Evolutionary conservation across 1,140 invertebrate genomes (phyloP).

Genomic region (Apis laboriosa): DNA sequence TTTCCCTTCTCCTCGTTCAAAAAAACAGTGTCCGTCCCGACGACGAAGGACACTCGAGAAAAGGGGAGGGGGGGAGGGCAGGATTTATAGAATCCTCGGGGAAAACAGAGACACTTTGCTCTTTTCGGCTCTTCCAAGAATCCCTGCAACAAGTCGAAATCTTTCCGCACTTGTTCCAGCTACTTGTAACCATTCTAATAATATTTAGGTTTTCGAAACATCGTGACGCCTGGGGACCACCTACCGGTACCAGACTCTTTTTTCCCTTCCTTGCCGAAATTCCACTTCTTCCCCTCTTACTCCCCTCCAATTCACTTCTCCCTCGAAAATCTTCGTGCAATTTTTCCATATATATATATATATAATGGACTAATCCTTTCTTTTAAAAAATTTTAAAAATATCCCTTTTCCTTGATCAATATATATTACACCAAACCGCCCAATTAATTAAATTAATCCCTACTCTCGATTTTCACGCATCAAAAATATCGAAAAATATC

Average conservation of each 20-base stretch:
- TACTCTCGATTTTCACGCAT: too few relatives aligned
- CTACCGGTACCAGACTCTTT: not conserved
- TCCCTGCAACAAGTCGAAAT: constrained; percentile 28
- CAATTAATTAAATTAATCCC: too few relatives aligned
- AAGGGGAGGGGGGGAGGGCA: not conserved
- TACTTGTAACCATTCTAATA: constrained; percentile 53
- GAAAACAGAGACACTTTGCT: constrained; percentile 41
- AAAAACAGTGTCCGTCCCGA: constrained; percentile 7
- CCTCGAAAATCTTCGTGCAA: too few relatives aligned
- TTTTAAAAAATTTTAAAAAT: too few relatives aligned
- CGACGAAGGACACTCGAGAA: constrained; percentile 13
- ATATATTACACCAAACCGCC: too few relatives aligned
- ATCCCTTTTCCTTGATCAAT: too few relatives aligned
- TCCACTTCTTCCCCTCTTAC: not conserved
- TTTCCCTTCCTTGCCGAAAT: constrained; percentile 2
- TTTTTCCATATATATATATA: too few relatives aligned
- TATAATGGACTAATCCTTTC: too few relatives aligned
- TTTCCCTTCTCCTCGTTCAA: not conserved
- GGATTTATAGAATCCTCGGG: constrained; percentile 2
- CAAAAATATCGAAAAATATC: too few relatives aligned
- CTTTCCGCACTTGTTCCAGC: constrained; percentile 49
- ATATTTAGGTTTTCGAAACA: constrained; percentile 54
- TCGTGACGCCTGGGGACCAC: constrained; percentile 26
- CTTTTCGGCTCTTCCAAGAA: constrained; percentile 14
- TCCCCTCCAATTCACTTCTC: not conserved